Conservation (phyloP, 1,140 invertebrate species). For the Philotrypesis tridentata region DNA sequence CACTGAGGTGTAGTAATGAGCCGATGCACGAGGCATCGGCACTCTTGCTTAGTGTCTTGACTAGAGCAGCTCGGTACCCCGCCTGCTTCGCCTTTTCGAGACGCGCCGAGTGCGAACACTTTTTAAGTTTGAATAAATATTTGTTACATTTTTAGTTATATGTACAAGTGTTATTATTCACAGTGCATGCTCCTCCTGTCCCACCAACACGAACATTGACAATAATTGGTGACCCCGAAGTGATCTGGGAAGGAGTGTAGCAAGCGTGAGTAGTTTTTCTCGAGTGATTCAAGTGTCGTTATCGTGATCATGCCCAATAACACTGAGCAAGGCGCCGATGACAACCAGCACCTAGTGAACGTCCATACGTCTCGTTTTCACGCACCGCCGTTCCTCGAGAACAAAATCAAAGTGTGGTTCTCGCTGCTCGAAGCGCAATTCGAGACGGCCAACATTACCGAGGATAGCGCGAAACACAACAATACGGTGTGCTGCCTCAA, state of each 20-base stretch:
- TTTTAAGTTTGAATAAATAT: too few species aligned
- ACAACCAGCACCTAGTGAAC: background rate
- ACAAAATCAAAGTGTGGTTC: background rate
- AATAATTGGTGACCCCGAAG: slow-evolving; percentile 9
- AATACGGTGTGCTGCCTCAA: background rate
- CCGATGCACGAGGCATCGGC: too few species aligned
- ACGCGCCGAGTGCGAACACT: too few species aligned
- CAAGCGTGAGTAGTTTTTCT: background rate
- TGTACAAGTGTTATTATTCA: too few species aligned
- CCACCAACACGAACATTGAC: too few species aligned
- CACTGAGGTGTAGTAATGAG: too few species aligned
- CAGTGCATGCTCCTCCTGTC: too few species aligned
- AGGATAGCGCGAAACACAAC: background rate
- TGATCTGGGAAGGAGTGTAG: background rate
- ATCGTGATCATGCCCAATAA: background rate
- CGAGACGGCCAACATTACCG: background rate
- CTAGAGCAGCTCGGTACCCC: too few species aligned
- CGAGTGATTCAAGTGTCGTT: background rate
- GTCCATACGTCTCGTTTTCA: background rate
- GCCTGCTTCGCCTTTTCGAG: too few species aligned
- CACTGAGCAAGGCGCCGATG: background rate
- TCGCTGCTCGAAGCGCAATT: background rate
- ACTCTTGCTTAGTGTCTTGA: too few species aligned
- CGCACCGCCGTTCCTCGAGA: background rate
- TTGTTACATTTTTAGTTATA: too few species aligned